These are phyloP conservation scores for Menidia menidia DNA, from an alignment of 2,797 vertebrate genomes.

Conservation along the genomic window DNA sequence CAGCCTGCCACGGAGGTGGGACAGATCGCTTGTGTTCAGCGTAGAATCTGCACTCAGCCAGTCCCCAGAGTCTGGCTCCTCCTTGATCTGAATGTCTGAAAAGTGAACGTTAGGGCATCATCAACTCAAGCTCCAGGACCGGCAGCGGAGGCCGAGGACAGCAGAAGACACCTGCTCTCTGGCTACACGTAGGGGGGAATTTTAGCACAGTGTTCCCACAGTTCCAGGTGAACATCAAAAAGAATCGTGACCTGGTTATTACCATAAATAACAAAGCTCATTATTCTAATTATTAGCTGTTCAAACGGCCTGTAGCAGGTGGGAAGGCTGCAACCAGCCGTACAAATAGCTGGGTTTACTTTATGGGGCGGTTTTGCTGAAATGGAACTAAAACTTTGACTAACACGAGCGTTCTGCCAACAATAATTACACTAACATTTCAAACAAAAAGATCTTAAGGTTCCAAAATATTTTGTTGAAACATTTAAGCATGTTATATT, in stretches of 20 bases:
- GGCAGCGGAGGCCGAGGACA: constrained; percentile 9
- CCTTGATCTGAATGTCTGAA: constrained; percentile 96
- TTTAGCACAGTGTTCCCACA: too few species aligned
- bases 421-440: constrained; percentile 14
- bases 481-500: constrained; percentile 8
- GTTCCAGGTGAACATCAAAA: not conserved
- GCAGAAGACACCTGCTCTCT: constrained; percentile 29
- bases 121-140: constrained; percentile 30
- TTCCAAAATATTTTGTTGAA: constrained; percentile 9
- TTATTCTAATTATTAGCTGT: constrained; percentile 1
- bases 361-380: not conserved
- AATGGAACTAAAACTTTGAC: constrained; percentile 11
- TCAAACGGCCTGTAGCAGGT: not conserved
- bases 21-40: constrained; percentile 95
- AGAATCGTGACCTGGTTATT: not conserved
- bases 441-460: constrained; percentile 16
- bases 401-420: constrained; percentile 36
- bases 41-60: constrained; percentile 97
- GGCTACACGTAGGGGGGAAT: constrained; percentile 6
- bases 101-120: constrained; percentile 23
- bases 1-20: constrained; percentile 93
- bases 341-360: not conserved
- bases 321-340: not conserved
- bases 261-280: not conserved
- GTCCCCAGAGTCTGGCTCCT: constrained; percentile 97